Evolutionary conservation across 2,888 invertebrate species (phyloP).

Genomic region (Hymenopus coronatus): DNA sequence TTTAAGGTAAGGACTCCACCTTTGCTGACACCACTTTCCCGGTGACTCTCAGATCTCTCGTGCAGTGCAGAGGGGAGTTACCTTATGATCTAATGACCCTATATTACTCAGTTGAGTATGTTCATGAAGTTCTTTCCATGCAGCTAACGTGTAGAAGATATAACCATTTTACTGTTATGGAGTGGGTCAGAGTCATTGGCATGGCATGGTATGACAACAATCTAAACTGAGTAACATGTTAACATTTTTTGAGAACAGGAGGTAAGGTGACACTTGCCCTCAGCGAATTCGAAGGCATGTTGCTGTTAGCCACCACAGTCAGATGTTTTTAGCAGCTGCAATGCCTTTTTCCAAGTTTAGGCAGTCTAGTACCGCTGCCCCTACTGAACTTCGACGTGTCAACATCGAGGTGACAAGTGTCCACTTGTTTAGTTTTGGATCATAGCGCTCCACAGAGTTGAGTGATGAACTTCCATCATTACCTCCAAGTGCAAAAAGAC

Average conservation of each 20-base stretch:
- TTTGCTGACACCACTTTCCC: too few relatives aligned
- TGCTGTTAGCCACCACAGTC: conserved; percentile 1
- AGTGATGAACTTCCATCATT: conserved; percentile 68
- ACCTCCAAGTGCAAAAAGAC: conserved; percentile 64
- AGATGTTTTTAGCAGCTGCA: conserved; percentile 10
- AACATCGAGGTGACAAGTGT: conserved; percentile 64
- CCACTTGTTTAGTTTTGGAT: conserved; percentile 65
- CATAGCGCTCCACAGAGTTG: conserved; percentile 66
- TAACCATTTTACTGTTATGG: background rate
- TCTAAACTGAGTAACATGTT: background rate
- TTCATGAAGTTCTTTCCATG: background rate
- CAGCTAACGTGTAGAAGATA: background rate
- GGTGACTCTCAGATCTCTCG: too few relatives aligned
- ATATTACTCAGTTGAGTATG: background rate
- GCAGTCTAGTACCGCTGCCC: conserved; percentile 64
- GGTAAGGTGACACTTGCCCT: background rate
- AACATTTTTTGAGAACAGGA: background rate
- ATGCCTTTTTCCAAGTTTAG: conserved; percentile 51
- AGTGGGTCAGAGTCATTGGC: background rate
- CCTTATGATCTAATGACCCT: too few relatives aligned
- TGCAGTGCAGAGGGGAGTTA: too few relatives aligned
- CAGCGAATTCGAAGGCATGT: background rate
- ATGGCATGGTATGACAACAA: background rate
- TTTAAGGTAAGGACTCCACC: too few relatives aligned
- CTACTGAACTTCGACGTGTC: conserved; percentile 61